Base-by-base conservation (phyloP, 2,113 vertebrate species). In the Alectura lathami region DNA sequence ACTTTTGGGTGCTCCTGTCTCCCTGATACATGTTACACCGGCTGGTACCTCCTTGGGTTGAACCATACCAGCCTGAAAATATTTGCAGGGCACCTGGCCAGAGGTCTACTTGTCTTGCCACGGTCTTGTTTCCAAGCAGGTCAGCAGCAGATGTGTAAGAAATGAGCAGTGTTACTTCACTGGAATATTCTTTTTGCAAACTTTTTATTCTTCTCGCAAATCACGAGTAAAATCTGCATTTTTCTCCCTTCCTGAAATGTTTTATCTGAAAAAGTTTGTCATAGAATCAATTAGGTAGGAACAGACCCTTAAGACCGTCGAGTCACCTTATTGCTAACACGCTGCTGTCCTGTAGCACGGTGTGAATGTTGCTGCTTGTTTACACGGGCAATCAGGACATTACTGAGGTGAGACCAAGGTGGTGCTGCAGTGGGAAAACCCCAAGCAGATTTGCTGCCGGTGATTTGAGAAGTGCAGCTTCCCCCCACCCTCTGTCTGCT, bases 401-500 rank as follows among this genome's bases (percentile, higher is more conserved):
- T 34, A 20, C 4, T 22, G n/a, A 59, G n/a, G 56, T n/a, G n/a
- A 32, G 32, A 22, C 32, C 32, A 32, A 34, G 21, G 20, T 59
- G 56, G 13, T 34, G n/a, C 56, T 51, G 47, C 7, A 20, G 20
- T 30, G 18, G n/a, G 68, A 51, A 36, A 51, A 70, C 26, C 47
- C 47, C 27, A 21, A 70, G 60, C 30, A 62, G 47, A 47, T 43
- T 8, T 29, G 27, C 51, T 53, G 66, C 56, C 70, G 69, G 20
- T 36, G n/a, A 43, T 84, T 56, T 20, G 3, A 23, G 56, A 42
- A 27, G 6, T 5, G 30, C 16, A 17, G 20, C 8, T 59, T 69
- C 4, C 11, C 80, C 51, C 42, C 38, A 42, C 24, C 9, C 21
- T 1, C 0, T 4, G 12, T 42, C 6, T 6, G 1, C 10, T 50